These are phyloP conservation scores for Clostera curtula DNA, from an alignment of 2,888 invertebrate species.

Conservation along the genomic window DNA sequence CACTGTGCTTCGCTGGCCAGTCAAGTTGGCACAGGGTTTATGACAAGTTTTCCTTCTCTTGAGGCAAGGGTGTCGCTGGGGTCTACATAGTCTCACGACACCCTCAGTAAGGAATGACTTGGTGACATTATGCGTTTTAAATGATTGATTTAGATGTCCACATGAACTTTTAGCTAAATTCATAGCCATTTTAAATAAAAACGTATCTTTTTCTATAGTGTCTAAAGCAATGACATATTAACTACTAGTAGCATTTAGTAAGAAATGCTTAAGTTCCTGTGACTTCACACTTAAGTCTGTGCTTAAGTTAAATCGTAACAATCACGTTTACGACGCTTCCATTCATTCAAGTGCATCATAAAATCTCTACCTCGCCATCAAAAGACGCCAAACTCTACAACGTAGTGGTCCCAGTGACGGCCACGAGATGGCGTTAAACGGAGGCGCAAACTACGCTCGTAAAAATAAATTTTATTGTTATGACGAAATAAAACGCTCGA, in stretches of 20 bases:
- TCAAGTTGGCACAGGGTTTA: too few relatives aligned
- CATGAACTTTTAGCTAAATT: too few relatives aligned
- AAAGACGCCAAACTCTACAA: slow-evolving; percentile 38
- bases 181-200: too few relatives aligned
- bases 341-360: slow-evolving; percentile 55
- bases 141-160: too few relatives aligned
- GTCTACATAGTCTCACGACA: too few relatives aligned
- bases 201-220: too few relatives aligned
- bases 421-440: slow-evolving; percentile 59
- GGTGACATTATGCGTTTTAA: too few relatives aligned
- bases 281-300: slow-evolving; percentile 13
- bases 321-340: slow-evolving; percentile 52
- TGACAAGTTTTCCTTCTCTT: too few relatives aligned
- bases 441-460: slow-evolving; percentile 45
- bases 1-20: too few relatives aligned
- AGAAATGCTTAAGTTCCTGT: background rate
- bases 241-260: slow-evolving; percentile 3
- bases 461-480: slow-evolving; percentile 76
- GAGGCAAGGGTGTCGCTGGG: too few relatives aligned
- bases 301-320: slow-evolving; percentile 33
- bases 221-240: slow-evolving; percentile 8
- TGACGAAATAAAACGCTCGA: slow-evolving; percentile 75
- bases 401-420: slow-evolving; percentile 35
- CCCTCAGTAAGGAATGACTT: too few relatives aligned
- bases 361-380: slow-evolving; percentile 39